Percentiles rank a stretch among this genome's conserved stretches.
Conservation (phyloP, 1,140 invertebrate species). For the Harpegnathos saltator region DNA sequence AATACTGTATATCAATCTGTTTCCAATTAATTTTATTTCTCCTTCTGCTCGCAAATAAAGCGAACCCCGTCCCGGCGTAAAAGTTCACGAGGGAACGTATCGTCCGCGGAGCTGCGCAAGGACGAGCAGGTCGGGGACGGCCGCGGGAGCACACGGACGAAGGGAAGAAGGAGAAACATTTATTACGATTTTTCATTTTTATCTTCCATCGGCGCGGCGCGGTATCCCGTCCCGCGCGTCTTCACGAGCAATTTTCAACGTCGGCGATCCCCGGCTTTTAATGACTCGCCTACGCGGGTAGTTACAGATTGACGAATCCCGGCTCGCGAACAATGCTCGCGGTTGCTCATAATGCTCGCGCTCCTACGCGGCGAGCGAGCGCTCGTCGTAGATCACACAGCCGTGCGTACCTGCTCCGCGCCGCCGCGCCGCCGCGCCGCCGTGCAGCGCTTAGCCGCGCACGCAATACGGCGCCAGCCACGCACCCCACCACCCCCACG, state of each 20-base stretch:
- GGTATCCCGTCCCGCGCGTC: background rate
- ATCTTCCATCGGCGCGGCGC: background rate
- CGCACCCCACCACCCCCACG: background rate
- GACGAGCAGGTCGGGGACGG: no score
- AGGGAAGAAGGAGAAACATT: background rate
- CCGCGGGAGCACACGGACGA: no score
- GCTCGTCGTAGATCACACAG: constrained; percentile 39
- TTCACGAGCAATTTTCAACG: background rate
- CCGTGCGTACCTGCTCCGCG: background rate
- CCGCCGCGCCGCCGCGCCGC: no score
- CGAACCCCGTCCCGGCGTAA: background rate
- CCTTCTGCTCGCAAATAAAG: constrained; percentile 9
- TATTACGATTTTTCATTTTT: background rate
- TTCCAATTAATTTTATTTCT: constrained; percentile 28
- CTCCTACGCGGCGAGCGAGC: background rate
- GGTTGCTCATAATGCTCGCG: constrained; percentile 41
- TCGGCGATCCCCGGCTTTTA: background rate
- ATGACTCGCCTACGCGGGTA: background rate
- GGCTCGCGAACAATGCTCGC: constrained; percentile 11
- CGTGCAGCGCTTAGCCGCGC: constrained; percentile 43
- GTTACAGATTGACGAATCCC: constrained; percentile 32
- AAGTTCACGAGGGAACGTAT: background rate
- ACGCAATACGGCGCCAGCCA: constrained; percentile 52
- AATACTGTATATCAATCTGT: constrained; percentile 41
- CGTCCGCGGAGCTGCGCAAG: background rate